Percentiles rank a stretch among this genome's conserved stretches.
Evolutionary conservation across 2,888 invertebrate genomes (phyloP).

Genomic region (Tetanocera ferruginea): DNA sequence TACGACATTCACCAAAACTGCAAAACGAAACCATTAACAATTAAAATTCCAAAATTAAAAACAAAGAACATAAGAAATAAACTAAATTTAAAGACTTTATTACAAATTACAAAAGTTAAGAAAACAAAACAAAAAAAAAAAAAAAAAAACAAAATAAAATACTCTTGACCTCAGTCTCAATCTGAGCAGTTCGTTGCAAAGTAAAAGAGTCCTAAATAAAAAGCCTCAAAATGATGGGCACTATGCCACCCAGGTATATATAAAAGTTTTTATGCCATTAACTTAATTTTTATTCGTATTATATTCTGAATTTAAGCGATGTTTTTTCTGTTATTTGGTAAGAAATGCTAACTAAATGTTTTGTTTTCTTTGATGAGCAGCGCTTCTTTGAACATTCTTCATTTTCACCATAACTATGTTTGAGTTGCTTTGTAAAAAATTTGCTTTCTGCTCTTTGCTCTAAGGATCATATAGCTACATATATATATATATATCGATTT

Average conservation of each 20-base stretch:
- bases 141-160: slow-evolving; percentile 42
- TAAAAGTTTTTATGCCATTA: slow-evolving; percentile 38
- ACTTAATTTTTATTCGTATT: background rate
- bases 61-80: slow-evolving; percentile 50
- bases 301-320: background rate
- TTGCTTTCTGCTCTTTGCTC: background rate
- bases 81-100: slow-evolving; percentile 36
- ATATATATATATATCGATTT: background rate
- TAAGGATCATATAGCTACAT: background rate
- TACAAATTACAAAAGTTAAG: slow-evolving; percentile 44
- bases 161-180: slow-evolving; percentile 1
- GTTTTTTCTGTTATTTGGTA: background rate
- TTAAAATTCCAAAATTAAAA: slow-evolving; percentile 46
- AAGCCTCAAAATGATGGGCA: slow-evolving; percentile 70
- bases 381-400: background rate
- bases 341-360: background rate
- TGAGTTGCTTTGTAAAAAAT: background rate
- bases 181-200: background rate
- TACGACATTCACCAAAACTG: slow-evolving; percentile 70
- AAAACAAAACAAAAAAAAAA: slow-evolving; percentile 33
- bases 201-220: slow-evolving; percentile 36
- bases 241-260: slow-evolving; percentile 71
- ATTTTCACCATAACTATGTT: background rate
- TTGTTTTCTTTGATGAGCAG: background rate
- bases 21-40: slow-evolving; percentile 45